Evolutionary conservation across 2,113 vertebrate genomes (phyloP).

Genomic region (Zingel zingel): DNA sequence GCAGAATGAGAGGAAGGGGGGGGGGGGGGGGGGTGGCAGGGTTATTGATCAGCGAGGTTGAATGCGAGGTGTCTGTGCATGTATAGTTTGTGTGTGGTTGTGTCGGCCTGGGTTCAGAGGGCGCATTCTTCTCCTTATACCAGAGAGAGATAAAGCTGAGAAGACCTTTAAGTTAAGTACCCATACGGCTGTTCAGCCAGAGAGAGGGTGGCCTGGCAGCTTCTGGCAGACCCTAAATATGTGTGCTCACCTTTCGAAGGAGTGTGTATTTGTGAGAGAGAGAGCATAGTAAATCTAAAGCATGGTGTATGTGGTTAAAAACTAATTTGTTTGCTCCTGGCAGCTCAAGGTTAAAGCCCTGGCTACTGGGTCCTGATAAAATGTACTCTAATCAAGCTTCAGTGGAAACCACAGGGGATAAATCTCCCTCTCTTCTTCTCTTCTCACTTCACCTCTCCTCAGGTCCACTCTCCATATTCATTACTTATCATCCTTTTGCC

Average conservation of each 20-base stretch:
- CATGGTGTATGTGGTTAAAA: conserved; percentile 68
- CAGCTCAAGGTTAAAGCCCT: conserved; percentile 82
- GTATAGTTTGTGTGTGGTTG: conserved; percentile 16
- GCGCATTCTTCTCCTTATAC: conserved; percentile 25
- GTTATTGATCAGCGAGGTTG: conserved; percentile 67
- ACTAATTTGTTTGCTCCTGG: conserved; percentile 77
- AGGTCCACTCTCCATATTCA: conserved; percentile 26
- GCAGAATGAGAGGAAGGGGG: conserved; percentile 32
- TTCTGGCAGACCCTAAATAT: conserved; percentile 6
- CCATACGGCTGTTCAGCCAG: conserved; percentile 19
- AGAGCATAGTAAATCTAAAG: conserved; percentile 50
- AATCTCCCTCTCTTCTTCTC: conserved; percentile 46
- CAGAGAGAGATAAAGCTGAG: conserved; percentile 11
- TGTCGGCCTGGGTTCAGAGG: conserved; percentile 14
- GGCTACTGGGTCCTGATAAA: conserved; percentile 73
- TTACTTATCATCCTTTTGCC: conserved; percentile 32
- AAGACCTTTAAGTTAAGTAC: conserved; percentile 16
- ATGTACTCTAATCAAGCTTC: conserved; percentile 76
- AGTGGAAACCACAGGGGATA: conserved; percentile 69
- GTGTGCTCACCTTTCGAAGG: conserved; percentile 34
- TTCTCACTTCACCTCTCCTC: conserved; percentile 40
- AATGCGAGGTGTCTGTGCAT: conserved; percentile 29
- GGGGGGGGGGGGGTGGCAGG: conserved; percentile 20
- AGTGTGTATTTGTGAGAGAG: conserved; percentile 13
- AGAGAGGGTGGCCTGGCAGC: conserved; percentile 5